A percentile compares a stretch with the other conserved stretches of the same genome.
phyloP scores from a whole-genome alignment of 2,797 vertebrate genomes.

The Sebastes hubbsi region DNA sequence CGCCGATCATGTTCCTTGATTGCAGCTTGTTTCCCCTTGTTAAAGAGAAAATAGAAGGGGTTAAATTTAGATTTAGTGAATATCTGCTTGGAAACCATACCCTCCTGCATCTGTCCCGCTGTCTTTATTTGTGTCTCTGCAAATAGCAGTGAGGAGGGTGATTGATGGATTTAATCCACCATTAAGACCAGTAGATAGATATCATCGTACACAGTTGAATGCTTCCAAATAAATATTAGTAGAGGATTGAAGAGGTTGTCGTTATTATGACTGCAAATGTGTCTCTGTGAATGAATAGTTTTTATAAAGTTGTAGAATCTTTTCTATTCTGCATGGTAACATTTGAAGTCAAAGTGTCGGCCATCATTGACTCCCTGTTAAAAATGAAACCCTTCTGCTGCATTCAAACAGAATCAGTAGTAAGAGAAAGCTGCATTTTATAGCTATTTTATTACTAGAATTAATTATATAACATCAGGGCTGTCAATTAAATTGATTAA shows the following conservation, averaged over 20 bases:
- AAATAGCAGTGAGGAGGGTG: constrained; percentile 33
- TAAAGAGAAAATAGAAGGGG: constrained; percentile 50
- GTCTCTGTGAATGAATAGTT: not conserved
- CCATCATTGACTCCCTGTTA: not conserved
- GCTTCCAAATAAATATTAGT: not conserved
- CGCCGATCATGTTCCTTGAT: constrained; percentile 53
- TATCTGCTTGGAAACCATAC: constrained; percentile 32
- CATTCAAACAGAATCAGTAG: not conserved
- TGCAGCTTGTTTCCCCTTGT: constrained; percentile 50
- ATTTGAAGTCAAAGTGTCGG: not conserved
- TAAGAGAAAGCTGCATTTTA: too few species aligned
- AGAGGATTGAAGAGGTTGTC: not conserved
- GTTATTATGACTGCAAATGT: not conserved
- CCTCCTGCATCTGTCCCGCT: constrained; percentile 16
- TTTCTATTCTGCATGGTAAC: not conserved
- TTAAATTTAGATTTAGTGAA: constrained; percentile 50
- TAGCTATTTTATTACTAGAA: too few species aligned
- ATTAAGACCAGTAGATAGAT: not conserved
- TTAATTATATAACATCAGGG: too few species aligned
- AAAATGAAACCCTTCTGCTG: not conserved
- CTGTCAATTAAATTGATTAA: too few species aligned
- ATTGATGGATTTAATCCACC: constrained; percentile 22
- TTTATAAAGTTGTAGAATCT: not conserved
- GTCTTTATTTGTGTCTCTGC: constrained; percentile 5
- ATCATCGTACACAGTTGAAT: not conserved